Evolutionary conservation across 1,140 invertebrate genomes (phyloP).

Genomic region (Drosophila kepulauana): DNA sequence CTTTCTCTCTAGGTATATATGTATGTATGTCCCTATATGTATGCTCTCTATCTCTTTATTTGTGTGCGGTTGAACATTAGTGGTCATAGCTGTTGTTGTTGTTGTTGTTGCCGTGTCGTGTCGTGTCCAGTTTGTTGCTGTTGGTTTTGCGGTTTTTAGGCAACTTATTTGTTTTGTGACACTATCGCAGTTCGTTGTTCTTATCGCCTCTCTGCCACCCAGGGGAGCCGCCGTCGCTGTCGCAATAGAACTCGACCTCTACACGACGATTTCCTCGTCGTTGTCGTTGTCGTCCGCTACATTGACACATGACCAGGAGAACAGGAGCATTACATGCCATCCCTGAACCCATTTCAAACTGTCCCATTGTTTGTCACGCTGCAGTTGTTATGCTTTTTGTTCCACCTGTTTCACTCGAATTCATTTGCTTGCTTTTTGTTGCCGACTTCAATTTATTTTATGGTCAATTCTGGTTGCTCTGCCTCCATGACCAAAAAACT

Average conservation of each 20-base stretch:
- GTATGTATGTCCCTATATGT: conserved; percentile 1
- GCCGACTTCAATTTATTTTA: conserved; percentile 68
- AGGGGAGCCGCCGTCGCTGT: conserved; percentile 18
- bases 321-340: conserved; percentile 20
- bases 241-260: not conserved
- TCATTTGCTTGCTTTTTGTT: conserved; percentile 20
- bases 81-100: conserved; percentile 57
- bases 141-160: conserved; percentile 71
- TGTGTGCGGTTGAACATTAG: conserved; percentile 74
- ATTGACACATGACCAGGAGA: conserved; percentile 54
- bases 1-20: not conserved
- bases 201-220: conserved; percentile 41
- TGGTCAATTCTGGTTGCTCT: conserved; percentile 37
- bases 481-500: conserved; percentile 43
- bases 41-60: conserved; percentile 30
- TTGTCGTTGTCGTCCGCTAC: conserved; percentile 6
- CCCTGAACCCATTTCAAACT: conserved; percentile 58
- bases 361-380: conserved; percentile 67
- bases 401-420: conserved; percentile 32
- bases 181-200: conserved; percentile 56
- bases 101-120: conserved; percentile 41
- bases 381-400: conserved; percentile 54
- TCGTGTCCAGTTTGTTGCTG: conserved; percentile 47
- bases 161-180: conserved; percentile 77
- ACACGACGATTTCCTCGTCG: not conserved